Percentiles rank a stretch among this genome's conserved stretches.
phyloP scores from a whole-genome alignment of 2,888 invertebrate genomes.

The Phorcus lineatus region DNA sequence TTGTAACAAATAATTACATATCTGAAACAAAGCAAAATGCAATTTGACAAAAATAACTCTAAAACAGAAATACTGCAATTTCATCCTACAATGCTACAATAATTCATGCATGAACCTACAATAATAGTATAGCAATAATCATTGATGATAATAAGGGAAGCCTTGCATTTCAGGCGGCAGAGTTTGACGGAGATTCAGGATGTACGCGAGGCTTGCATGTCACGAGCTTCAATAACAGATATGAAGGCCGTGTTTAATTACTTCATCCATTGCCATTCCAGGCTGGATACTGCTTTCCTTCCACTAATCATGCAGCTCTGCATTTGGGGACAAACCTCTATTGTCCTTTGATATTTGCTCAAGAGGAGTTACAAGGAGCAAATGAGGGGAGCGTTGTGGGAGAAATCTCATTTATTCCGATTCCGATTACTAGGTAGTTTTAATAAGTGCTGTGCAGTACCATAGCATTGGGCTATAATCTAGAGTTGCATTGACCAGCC shows the following conservation, averaged over 20 bases:
- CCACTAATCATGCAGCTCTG: background rate
- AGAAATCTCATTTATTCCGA: slow-evolving; percentile 1
- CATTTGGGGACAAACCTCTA: background rate
- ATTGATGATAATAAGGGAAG: background rate
- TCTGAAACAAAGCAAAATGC: no score
- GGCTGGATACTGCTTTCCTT: background rate
- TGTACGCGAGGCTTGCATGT: background rate
- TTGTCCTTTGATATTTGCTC: slow-evolving; percentile 3
- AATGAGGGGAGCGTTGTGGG: background rate
- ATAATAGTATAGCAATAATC: no score
- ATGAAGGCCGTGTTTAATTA: background rate
- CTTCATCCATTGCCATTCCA: background rate
- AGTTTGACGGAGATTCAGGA: background rate
- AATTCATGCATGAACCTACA: no score
- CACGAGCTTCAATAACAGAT: background rate
- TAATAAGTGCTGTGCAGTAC: background rate
- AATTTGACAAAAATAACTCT: no score
- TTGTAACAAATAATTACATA: no score
- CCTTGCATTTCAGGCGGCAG: background rate
- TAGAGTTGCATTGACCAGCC: no score
- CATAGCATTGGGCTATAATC: no score
- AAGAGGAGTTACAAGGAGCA: background rate
- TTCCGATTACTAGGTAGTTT: slow-evolving; percentile 10
- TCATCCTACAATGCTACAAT: no score
- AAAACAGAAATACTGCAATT: no score